Evolutionary conservation across 2,888 invertebrate genomes (phyloP).

Genomic region (Polydrusus pterygomalis): DNA sequence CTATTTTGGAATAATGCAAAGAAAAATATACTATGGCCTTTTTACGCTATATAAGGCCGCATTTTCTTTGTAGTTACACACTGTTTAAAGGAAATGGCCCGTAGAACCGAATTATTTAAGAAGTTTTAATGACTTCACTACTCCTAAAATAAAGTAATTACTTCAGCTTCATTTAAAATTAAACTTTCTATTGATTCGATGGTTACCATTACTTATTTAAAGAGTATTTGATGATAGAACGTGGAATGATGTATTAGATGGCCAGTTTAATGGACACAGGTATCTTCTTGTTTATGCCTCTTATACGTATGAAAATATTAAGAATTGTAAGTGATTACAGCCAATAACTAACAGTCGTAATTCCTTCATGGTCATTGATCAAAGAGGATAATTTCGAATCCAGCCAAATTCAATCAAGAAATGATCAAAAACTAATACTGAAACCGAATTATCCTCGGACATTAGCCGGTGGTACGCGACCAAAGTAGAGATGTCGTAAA

Average conservation of each 20-base stretch:
- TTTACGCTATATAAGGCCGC: background rate
- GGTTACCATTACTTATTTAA: no score
- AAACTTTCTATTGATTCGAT: background rate
- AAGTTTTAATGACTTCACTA: conserved; percentile 3
- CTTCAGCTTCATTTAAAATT: background rate
- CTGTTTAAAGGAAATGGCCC: conserved; percentile 3
- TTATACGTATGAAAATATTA: no score
- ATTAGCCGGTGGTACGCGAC: conserved; percentile 53
- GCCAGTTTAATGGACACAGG: no score
- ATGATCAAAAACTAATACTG: conserved; percentile 39
- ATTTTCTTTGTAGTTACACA: conserved; percentile 8
- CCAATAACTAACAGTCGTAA: no score
- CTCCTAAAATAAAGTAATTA: conserved; percentile 2
- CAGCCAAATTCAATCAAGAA: conserved; percentile 41
- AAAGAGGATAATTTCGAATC: conserved; percentile 4
- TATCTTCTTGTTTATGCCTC: no score
- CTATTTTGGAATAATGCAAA: no score
- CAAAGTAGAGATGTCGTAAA: conserved; percentile 8
- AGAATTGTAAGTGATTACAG: no score
- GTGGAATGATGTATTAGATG: no score
- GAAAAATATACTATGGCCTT: background rate
- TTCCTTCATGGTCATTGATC: background rate
- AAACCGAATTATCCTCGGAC: conserved; percentile 50
- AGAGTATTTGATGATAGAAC: no score
- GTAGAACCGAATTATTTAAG: conserved; percentile 3